Evolutionary conservation across 2,888 invertebrate genomes (phyloP), one percentile per base, ranked within the genome.

Genomic region (Neria commutata): DNA sequence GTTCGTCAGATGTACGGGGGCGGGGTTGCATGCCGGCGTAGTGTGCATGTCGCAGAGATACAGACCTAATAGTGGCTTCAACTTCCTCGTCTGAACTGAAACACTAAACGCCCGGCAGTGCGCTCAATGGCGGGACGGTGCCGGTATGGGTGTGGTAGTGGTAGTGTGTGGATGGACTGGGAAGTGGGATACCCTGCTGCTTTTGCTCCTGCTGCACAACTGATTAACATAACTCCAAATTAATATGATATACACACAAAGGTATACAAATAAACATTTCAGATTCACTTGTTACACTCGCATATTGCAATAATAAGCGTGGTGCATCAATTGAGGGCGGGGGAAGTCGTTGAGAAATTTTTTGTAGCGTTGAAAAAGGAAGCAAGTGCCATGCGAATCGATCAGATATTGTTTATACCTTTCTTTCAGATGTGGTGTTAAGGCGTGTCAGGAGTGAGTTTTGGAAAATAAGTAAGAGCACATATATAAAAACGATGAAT

Each of bases 311-410:
- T 49, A 60, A 45, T 40, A 47, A 62, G 37, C 4, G 14, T 6
- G 23, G 23, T 59, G 68, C 68, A 67, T 67, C 68, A 67, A 67
- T 63, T 63, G 46, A 57, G 56, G 11, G 51, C 50, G 42, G 54
- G 23, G 53, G 29, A 42, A 33, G 56, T 48, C 50, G 45, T 56
- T n/a, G n/a, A n/a, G n/a, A n/a, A n/a, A n/a, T n/a, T n/a, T n/a
- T n/a, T n/a, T n/a, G n/a, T n/a, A n/a, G n/a, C n/a, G n/a, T n/a
- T n/a, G n/a, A n/a, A n/a, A n/a, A n/a, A n/a, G n/a, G n/a, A n/a
- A n/a, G n/a, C n/a, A n/a, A n/a, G n/a, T n/a, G n/a, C n/a, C n/a
- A n/a, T n/a, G n/a, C n/a, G n/a, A n/a, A n/a, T n/a, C n/a, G n/a
- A n/a, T n/a, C n/a, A n/a, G n/a, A n/a, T n/a, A n/a, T n/a, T n/a